Conservation (phyloP, 2,888 invertebrate genomes). For the Pseudococcus longispinus region DNA sequence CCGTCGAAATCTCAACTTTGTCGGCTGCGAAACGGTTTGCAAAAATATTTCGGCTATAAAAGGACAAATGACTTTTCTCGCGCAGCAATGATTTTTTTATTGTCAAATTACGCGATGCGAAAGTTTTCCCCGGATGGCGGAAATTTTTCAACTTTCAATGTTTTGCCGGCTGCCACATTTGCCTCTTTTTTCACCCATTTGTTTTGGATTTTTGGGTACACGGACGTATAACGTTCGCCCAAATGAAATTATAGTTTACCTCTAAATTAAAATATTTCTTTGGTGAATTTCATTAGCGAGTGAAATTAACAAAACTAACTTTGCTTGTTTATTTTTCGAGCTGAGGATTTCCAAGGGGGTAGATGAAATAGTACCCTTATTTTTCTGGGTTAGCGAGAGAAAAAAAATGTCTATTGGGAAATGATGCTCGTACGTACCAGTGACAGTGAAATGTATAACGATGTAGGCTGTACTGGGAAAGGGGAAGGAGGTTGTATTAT, state of each 20-base stretch:
- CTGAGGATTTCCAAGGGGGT: neutral
- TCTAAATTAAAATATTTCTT: conserved; percentile 14
- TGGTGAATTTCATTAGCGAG: neutral
- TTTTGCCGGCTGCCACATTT: neutral
- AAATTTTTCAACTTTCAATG: neutral
- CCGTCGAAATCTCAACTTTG: neutral
- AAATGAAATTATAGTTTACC: neutral
- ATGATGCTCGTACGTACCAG: neutral
- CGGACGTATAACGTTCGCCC: neutral
- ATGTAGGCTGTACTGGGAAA: neutral
- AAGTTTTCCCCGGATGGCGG: neutral
- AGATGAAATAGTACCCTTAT: neutral
- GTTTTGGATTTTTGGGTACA: neutral
- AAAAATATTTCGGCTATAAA: conserved; percentile 1
- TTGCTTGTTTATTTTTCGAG: neutral
- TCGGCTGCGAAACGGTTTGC: neutral
- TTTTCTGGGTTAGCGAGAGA: neutral
- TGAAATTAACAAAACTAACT: neutral
- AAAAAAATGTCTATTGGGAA: neutral
- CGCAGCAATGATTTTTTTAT: conserved; percentile 1
- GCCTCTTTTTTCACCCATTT: neutral
- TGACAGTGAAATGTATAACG: neutral
- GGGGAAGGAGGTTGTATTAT: neutral
- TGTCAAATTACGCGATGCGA: neutral
- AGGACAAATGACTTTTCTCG: neutral